phyloP scores from a whole-genome alignment of 2,113 vertebrate species.

The Balaenoptera acutorostrata region DNA sequence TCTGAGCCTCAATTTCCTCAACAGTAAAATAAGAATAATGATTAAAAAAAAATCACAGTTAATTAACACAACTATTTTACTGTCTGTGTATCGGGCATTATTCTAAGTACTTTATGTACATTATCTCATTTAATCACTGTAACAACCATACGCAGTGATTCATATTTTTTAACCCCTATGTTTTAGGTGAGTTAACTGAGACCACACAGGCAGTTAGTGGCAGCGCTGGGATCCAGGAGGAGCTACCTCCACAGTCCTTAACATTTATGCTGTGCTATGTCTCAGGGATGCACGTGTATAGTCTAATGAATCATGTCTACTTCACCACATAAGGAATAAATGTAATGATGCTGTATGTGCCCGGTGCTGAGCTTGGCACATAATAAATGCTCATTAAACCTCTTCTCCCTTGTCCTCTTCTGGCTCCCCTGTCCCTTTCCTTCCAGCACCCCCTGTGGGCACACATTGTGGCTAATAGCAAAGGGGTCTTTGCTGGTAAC shows the following conservation, averaged over 20 bases:
- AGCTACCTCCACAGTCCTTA: too few species aligned
- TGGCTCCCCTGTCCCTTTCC: background rate
- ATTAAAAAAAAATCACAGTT: background rate
- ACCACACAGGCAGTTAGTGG: background rate
- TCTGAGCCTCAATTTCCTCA: background rate
- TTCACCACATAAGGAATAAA: background rate
- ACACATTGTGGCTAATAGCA: background rate
- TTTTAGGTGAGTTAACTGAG: background rate
- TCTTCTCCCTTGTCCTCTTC: background rate
- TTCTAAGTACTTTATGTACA: background rate
- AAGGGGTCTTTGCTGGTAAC: background rate
- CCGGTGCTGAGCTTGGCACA: background rate
- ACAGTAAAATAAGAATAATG: background rate
- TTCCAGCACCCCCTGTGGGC: background rate
- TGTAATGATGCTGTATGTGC: background rate
- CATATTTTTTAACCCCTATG: background rate
- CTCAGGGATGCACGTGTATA: background rate
- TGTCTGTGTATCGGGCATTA: background rate
- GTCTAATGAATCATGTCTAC: background rate
- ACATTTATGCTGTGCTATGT: accelerated
- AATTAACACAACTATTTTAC: background rate
- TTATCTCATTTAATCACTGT: background rate
- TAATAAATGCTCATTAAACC: background rate
- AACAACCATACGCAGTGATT: background rate
- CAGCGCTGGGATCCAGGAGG: background rate